phyloP scores from a whole-genome alignment of 2,797 vertebrate genomes.

The Apodemus agrarius region DNA sequence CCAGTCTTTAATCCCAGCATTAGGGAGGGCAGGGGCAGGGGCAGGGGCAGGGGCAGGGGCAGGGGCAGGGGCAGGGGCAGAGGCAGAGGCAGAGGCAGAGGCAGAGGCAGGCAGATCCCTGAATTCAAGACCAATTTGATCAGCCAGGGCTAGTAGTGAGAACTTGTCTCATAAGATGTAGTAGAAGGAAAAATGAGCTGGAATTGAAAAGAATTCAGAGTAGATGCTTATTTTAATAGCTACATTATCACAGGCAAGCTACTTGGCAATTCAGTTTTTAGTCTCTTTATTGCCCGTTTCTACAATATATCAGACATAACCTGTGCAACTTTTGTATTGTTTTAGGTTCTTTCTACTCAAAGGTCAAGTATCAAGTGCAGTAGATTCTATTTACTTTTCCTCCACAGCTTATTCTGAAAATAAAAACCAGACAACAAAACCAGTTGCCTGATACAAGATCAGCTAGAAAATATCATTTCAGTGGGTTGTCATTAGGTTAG shows the following conservation, averaged over 20 bases:
- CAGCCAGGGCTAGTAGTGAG: neutral
- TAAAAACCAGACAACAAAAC: neutral
- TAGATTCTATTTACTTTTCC: neutral
- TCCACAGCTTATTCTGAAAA: conserved; percentile 26
- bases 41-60: neutral
- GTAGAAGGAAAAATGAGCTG: neutral
- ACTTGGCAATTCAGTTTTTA: neutral
- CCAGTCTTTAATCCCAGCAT: neutral
- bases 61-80: neutral
- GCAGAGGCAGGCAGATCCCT: neutral
- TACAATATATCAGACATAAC: neutral
- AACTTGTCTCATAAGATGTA: neutral
- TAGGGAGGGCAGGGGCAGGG: neutral
- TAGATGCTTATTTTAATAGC: neutral
- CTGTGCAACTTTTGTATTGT: neutral
- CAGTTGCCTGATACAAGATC: conserved; percentile 17
- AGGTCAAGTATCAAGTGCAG: neutral
- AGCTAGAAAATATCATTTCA: conserved; percentile 9
- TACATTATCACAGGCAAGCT: neutral
- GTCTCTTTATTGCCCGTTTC: neutral
- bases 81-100: neutral
- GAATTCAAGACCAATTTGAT: neutral
- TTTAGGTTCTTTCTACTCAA: conserved; percentile 47
- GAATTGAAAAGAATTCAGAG: neutral
- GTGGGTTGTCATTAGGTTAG: neutral